Evolutionary conservation across 2,888 invertebrate species (phyloP).

Genomic region (Phasia obesa): DNA sequence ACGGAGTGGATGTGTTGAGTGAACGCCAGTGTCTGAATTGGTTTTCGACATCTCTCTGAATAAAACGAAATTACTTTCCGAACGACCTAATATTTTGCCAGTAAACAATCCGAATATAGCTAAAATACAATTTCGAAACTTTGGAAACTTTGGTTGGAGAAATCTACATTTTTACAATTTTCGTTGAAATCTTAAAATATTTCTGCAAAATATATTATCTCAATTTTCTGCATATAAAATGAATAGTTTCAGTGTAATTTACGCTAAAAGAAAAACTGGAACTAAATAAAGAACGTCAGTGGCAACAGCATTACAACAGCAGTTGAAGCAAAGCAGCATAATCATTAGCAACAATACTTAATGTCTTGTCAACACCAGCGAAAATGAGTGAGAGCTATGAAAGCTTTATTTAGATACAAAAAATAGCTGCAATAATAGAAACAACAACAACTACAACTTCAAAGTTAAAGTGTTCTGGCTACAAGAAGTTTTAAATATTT

Average conservation of each 20-base stretch:
- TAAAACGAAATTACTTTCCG: too few relatives aligned
- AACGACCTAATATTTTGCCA: too few relatives aligned
- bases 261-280: background rate
- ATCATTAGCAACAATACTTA: slow-evolving; percentile 68
- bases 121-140: too few relatives aligned
- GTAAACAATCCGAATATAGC: too few relatives aligned
- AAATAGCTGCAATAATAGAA: background rate
- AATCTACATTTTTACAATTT: too few relatives aligned
- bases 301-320: slow-evolving; percentile 30
- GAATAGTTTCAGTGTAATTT: background rate
- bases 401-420: slow-evolving; percentile 47
- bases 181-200: too few relatives aligned
- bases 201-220: too few relatives aligned
- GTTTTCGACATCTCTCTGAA: too few relatives aligned
- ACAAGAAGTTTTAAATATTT: slow-evolving; percentile 49
- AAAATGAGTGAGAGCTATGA: slow-evolving; percentile 64
- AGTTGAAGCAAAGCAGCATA: slow-evolving; percentile 27
- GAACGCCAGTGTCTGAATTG: too few relatives aligned
- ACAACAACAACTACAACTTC: background rate
- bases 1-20: too few relatives aligned
- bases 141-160: too few relatives aligned
- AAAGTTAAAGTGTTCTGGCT: slow-evolving; percentile 47
- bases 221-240: too few relatives aligned
- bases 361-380: slow-evolving; percentile 69
- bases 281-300: slow-evolving; percentile 42